These are phyloP conservation scores for Zaprionus lachaisei DNA, from an alignment of 1,140 invertebrate species.

Conservation along the genomic window DNA sequence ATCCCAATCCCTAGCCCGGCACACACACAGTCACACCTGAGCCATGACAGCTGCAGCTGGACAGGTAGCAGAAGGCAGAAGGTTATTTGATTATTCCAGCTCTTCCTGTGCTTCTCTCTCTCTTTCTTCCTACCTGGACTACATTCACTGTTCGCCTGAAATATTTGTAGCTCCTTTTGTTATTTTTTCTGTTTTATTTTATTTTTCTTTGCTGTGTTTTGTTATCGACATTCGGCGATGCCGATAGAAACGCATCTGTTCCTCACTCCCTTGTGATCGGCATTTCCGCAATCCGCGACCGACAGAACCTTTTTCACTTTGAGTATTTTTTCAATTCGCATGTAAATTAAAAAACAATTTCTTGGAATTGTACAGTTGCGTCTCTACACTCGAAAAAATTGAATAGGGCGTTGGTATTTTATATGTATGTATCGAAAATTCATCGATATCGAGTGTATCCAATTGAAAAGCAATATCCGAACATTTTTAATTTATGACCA, in stretches of 20 bases:
- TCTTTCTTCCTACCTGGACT: conserved; percentile 37
- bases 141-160: conserved; percentile 60
- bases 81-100: conserved; percentile 77
- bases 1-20: conserved; percentile 24
- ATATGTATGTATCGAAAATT: conserved; percentile 10
- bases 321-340: neutral
- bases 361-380: conserved; percentile 7
- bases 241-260: conserved; percentile 45
- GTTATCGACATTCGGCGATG: conserved; percentile 33
- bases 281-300: conserved; percentile 37
- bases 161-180: conserved; percentile 50
- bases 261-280: conserved; percentile 4
- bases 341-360: conserved; percentile 9
- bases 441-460: conserved; percentile 24
- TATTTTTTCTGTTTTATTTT: conserved; percentile 28
- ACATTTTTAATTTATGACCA: conserved; percentile 37
- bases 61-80: conserved; percentile 78
- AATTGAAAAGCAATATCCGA: conserved; percentile 47
- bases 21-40: conserved; percentile 66
- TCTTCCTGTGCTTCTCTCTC: conserved; percentile 44
- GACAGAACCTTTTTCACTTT: neutral
- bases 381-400: neutral
- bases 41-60: conserved; percentile 66
- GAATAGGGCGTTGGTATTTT: conserved; percentile 1
- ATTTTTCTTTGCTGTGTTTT: conserved; percentile 27